Base-by-base conservation (phyloP, 2,888 invertebrate genomes). In the Drosophila phalerata region DNA sequence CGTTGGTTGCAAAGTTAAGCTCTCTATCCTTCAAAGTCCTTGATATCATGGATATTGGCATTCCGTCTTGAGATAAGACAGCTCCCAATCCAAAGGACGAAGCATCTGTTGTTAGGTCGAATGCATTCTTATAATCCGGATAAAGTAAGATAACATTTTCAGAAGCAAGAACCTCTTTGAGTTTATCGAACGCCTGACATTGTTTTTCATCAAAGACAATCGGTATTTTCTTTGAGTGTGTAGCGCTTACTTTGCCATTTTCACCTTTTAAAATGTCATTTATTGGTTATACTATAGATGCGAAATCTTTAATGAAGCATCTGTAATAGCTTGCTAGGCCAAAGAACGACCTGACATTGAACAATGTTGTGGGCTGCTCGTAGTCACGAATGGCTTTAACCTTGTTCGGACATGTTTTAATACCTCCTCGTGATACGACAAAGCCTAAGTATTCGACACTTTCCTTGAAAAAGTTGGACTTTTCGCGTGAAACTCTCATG, bases 401-500 rank as follows among this genome's bases (percentile, higher is more conserved):
- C 11, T 25, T 45, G 45, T 13, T 13, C 8, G 45, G 42, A 5
- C 19, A 17, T 1, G 42, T 42, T 42, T 17, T 45, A 8, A 45
- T 45, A 8, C 45, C 45, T 19, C 45, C 22, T 19, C n/a, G 45
- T 9, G 48, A 34, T 4, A 61, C 61, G 13, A 45, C 22, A 15
- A 61, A 51, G 22, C 25, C 43, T 6, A 61, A 9, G n/a, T 42
- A 64, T 17, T 49, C 40, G 5, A 63, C 32, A 5, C 32, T 40
- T 55, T 49, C 17, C 2, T 34, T 34, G 11, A 47, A 49, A 49
- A 56, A 56, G 43, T n/a, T 28, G 5, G 43, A 62, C 15, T 49
- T 67, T 34, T 51, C n/a, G 32, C n/a, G n/a, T n/a, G 42, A 42
- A 1, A 63, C 55, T 15, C 62, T 55, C 55, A 67, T 63, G 8